Evolutionary conservation across 1,140 invertebrate genomes (phyloP), one percentile per base, ranked within the genome.

Genomic region (Hirudo medicinalis): DNA sequence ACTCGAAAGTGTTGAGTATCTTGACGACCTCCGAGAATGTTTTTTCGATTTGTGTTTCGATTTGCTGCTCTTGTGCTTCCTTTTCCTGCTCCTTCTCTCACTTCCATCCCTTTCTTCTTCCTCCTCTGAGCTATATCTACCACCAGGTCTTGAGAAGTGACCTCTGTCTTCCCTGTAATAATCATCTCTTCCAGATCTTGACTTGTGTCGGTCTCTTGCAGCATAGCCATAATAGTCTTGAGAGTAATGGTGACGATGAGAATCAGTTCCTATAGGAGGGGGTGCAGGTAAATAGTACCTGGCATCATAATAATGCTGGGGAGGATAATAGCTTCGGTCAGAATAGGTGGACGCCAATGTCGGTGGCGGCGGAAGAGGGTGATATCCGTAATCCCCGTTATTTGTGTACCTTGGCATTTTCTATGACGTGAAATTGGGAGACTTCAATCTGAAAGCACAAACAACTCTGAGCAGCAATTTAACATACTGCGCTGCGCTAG

Each of bases 201-300:
- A 63, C 22, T 63, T 22, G 57, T 22, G 29, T 20, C 29, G 3
- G 57, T 63, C 22, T 63, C 57, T 63, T 0, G 22, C 11, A 13
- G 11, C 11, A n/a, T 22, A 32, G 19, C 19, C 29, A 6, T 25
- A 63, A 63, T 63, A 32, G 9, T 32, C 29, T 5, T 63, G 57
- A 32, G 57, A 63, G 57, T 63, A 63, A 63, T 13, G 57, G 29
- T 63, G 57, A 22, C 57, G 57, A 4, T 63, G 57, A 13, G 57
- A 63, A 22, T 32, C 22, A 22, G 13, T 32, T 11, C 22, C 22
- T 63, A 32, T 25, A 13, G 57, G 29, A 1, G 57, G 57, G 13
- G 57, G 57, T 63, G 57, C 57, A 63, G 57, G 57, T 32, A 63
- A 63, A 63, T 63, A 63, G 29, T 63, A 63, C 22, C 57, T 63